Base-by-base conservation (phyloP, 1,140 invertebrate species). In the Oscheius sp. region DNA sequence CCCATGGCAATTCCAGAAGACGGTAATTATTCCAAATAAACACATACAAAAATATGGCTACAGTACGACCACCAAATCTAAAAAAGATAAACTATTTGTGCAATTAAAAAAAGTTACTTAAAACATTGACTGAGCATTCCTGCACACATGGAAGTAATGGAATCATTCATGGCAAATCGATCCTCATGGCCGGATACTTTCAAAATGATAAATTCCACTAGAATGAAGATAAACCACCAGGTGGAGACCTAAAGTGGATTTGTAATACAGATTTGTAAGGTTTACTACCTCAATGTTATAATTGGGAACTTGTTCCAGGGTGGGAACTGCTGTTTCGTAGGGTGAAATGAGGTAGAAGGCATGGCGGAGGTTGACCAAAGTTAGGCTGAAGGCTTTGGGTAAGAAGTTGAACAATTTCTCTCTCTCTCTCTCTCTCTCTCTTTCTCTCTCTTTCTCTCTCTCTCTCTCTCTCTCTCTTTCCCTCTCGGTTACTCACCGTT, bases 111-210 rank as follows among this genome's bases (percentile, higher is more conserved):
- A 49, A 52, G 67, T 67, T 68, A 82, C 82, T 83, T 83, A 66
- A 83, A 83, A 52, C 77, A 79, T 70, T 83, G 82, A 29, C 83
- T 84, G 18, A 84, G 68, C 80, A 83, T 83, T 59, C 82, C 82
- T 15, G 81, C 82, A 59, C 63, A 83, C 20, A 84, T 72, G 20
- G 80, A 84, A 18, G 80, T 83, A 35, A 83, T 82, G 15, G 82
- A 74, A 62, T 83, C 82, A 66, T 83, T 84, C 18, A 83, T 34
- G 18, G 82, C 81, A 52, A 79, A 83, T 55, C 82, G 61, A 46
- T 83, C 81, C 20, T 80, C 80, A 73, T 84, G 77, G 13, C 79
- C 76, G 29, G 34, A 61, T 20, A 83, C 42, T 13, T 69, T 68
- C 26, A 84, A 70, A 20, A 84, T 62, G n/a, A 76, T 31, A 65